A percentile compares a stretch with the other conserved stretches of the same genome.
Conservation (phyloP, 64 coral and sea anemone genomes). For the Astreopora myriophthalma region DNA sequence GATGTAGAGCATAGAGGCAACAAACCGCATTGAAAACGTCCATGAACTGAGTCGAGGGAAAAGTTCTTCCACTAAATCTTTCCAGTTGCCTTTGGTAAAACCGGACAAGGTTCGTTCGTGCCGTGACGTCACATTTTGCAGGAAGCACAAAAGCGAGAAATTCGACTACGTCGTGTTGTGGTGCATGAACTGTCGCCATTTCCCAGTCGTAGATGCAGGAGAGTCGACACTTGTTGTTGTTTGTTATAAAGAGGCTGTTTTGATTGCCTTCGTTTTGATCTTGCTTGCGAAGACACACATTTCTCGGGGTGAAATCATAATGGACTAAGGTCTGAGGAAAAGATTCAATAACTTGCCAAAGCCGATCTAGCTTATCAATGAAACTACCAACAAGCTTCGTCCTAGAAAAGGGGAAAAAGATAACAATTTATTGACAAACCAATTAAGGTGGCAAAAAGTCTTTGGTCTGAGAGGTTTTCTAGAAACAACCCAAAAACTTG, state of each 20-base stretch:
- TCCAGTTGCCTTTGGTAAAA: constrained; percentile 33
- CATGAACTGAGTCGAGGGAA: neutral
- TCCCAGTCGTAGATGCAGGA: constrained; percentile 38
- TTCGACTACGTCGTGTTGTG: constrained; percentile 35
- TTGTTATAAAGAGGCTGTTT: neutral
- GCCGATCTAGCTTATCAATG: constrained; percentile 15
- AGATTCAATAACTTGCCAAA: constrained; percentile 24
- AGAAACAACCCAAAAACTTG: too few species aligned
- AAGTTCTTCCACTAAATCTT: constrained; percentile 13
- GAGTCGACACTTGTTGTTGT: neutral
- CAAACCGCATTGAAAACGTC: neutral
- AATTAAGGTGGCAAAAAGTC: too few species aligned
- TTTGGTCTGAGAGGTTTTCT: too few species aligned
- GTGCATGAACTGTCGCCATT: constrained; percentile 39
- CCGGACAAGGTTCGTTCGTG: neutral
- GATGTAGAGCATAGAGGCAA: constrained; percentile 18
- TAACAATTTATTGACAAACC: too few species aligned
- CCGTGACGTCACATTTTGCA: neutral
- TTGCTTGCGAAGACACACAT: constrained; percentile 22
- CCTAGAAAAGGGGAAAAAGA: neutral
- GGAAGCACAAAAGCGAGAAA: constrained; percentile 37
- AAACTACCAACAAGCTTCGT: constrained; percentile 8
- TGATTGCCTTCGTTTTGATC: neutral
- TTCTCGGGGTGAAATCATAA: constrained; percentile 44
- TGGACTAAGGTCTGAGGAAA: constrained; percentile 19